Evolutionary conservation across 2,797 vertebrate species (phyloP).

Genomic region (Tympanoctomys barrerae): DNA sequence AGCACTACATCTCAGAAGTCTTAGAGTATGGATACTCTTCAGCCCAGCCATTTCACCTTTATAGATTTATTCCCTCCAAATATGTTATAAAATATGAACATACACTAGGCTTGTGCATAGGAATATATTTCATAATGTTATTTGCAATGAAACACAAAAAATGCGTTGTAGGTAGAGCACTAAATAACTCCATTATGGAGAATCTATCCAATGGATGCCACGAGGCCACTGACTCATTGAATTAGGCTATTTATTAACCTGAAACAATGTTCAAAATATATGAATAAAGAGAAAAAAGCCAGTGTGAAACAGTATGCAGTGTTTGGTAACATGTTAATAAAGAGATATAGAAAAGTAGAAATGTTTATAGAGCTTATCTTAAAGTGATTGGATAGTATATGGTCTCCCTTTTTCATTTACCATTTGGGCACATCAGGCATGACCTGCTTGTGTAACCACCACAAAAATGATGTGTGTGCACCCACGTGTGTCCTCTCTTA

Average conservation of each 20-base stretch:
- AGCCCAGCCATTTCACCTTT: conserved; percentile 13
- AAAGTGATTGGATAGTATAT: not conserved
- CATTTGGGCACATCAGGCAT: not conserved
- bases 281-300: not conserved
- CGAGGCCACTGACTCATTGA: conserved; percentile 7
- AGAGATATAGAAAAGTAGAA: not conserved
- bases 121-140: conserved; percentile 32
- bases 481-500: not conserved
- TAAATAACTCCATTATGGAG: conserved; percentile 15
- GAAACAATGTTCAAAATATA: conserved; percentile 46
- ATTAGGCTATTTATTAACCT: not conserved
- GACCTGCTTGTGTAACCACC: conserved; percentile 20
- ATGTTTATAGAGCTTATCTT: not conserved
- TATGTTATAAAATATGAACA: conserved; percentile 17
- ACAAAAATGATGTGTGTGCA: not conserved
- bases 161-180: conserved; percentile 18
- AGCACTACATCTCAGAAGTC: conserved; percentile 32
- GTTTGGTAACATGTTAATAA: conserved; percentile 38
- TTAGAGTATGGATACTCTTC: conserved; percentile 14
- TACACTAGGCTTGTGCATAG: not conserved
- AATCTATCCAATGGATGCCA: not conserved
- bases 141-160: conserved; percentile 22
- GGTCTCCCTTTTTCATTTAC: conserved; percentile 18
- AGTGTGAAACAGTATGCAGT: not conserved
- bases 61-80: not conserved